These are phyloP conservation scores for Harpalus rubripes DNA, from an alignment of 2,888 invertebrate genomes.

Conservation along the genomic window DNA sequence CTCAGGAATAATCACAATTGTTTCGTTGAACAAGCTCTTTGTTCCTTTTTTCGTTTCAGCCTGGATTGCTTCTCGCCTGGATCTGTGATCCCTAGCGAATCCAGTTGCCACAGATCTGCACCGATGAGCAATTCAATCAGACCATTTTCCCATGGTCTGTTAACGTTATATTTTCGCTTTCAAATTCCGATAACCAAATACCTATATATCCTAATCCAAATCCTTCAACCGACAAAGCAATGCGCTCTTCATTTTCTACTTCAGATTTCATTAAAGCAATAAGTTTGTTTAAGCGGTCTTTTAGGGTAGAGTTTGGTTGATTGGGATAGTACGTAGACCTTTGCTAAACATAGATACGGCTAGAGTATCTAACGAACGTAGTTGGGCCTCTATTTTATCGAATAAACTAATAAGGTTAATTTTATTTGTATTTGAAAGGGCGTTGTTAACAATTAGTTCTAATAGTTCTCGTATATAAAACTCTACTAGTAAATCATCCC, in stretches of 20 bases:
- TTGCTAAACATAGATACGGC: conserved; percentile 69
- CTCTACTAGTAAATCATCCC: conserved; percentile 71
- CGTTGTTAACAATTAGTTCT: conserved; percentile 70
- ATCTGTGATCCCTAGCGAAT: not conserved
- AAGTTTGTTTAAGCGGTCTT: not conserved
- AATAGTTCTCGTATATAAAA: conserved; percentile 72
- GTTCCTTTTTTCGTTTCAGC: not conserved
- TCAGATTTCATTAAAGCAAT: not conserved
- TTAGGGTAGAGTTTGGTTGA: not conserved
- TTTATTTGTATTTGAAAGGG: conserved; percentile 48
- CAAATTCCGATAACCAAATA: conserved; percentile 39
- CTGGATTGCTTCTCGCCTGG: not conserved
- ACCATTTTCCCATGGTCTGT: conserved; percentile 21
- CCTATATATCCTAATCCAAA: conserved; percentile 16
- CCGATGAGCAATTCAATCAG: not conserved
- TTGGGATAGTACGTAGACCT: conserved; percentile 52
- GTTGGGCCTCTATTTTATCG: conserved; percentile 69
- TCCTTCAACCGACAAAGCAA: conserved; percentile 19
- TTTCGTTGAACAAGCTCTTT: not conserved
- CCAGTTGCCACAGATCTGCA: not conserved
- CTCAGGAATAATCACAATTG: not conserved
- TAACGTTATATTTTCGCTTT: not conserved
- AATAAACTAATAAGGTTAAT: not conserved
- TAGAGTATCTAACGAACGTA: conserved; percentile 37
- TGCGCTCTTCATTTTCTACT: conserved; percentile 21